Conservation (phyloP, 2,113 vertebrate genomes). For the Emberiza fucata region DNA sequence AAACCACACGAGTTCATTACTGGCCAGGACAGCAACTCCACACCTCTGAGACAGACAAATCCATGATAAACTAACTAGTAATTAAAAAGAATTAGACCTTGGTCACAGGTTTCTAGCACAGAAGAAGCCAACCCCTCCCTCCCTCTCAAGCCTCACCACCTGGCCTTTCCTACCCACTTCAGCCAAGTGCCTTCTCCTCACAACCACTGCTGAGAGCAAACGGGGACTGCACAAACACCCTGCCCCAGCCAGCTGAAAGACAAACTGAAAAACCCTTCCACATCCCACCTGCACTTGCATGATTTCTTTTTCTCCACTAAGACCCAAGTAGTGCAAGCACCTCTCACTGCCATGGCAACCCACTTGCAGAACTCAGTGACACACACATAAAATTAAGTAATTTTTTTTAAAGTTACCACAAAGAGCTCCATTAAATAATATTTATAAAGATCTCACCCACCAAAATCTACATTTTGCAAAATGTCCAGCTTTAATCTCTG, state of each 20-base stretch:
- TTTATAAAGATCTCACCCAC: neutral
- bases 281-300: neutral
- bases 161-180: neutral
- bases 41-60: neutral
- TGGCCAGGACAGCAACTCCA: neutral
- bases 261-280: neutral
- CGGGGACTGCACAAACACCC: neutral
- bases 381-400: neutral
- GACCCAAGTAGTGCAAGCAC: neutral
- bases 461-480: neutral
- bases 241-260: neutral
- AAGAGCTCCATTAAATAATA: neutral
- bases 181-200: neutral
- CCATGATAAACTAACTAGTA: neutral
- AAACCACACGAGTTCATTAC: fast-evolving
- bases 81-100: neutral
- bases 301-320: neutral
- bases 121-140: neutral
- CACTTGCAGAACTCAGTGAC: neutral
- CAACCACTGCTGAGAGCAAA: neutral
- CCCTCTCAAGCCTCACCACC: no score
- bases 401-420: neutral
- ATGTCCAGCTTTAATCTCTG: neutral
- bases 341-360: neutral
- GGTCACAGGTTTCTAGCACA: neutral